These are phyloP conservation scores for Peucedramus taeniatus DNA, from an alignment of 2,113 vertebrate species.

Conservation along the genomic window DNA sequence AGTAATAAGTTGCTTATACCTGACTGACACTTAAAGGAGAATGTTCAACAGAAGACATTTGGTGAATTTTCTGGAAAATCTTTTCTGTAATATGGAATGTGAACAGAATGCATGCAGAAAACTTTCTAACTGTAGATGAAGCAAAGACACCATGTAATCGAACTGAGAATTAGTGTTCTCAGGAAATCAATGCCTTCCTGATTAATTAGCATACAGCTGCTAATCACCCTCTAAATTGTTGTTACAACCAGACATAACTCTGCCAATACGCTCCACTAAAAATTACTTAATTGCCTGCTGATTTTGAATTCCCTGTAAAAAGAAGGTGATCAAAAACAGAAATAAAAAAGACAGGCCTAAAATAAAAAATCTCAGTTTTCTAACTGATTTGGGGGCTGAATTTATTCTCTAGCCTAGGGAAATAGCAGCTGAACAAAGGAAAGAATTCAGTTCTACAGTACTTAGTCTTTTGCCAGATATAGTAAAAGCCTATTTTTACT, in stretches of 20 bases:
- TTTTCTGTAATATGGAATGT: neutral
- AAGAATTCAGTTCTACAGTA: neutral
- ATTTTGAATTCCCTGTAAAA: neutral
- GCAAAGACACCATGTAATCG: slow-evolving; percentile 56
- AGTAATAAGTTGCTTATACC: neutral
- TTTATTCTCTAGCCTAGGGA: neutral
- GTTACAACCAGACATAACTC: slow-evolving; percentile 31
- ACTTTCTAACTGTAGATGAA: neutral
- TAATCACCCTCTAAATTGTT: slow-evolving; percentile 65
- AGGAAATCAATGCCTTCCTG: slow-evolving; percentile 54
- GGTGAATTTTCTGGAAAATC: neutral
- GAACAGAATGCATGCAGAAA: neutral
- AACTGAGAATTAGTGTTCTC: slow-evolving; percentile 64
- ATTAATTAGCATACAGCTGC: slow-evolving; percentile 74
- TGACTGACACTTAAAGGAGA: neutral
- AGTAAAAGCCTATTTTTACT: neutral
- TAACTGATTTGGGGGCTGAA: neutral
- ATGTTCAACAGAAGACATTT: neutral
- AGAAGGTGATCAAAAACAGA: neutral
- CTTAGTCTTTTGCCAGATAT: neutral
- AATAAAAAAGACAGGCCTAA: neutral
- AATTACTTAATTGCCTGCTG: slow-evolving; percentile 12
- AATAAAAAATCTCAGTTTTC: neutral
- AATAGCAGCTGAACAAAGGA: neutral
- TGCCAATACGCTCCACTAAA: slow-evolving; percentile 26